Evolutionary conservation across 2,113 vertebrate species (phyloP).

Genomic region (Oncorhynchus mykiss): DNA sequence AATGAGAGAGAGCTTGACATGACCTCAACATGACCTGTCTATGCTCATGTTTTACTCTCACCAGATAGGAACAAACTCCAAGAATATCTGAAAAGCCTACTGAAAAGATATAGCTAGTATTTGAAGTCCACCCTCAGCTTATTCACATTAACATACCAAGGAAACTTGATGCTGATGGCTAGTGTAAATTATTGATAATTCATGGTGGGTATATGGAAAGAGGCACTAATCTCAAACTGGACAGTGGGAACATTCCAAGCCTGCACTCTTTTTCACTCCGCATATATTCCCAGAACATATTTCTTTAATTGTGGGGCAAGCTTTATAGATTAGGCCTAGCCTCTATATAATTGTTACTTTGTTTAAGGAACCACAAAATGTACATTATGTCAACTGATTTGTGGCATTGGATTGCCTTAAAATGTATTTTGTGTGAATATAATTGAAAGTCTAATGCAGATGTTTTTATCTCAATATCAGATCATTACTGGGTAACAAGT

Average conservation of each 20-base stretch:
- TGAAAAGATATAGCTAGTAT: not conserved
- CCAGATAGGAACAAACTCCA: not conserved
- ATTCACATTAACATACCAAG: not conserved
- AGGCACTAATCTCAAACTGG: slow-evolving; percentile 6
- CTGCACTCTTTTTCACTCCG: not conserved
- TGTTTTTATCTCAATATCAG: too few species aligned
- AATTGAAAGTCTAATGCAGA: too few species aligned
- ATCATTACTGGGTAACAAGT: too few species aligned
- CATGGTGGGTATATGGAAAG: not conserved
- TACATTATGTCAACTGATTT: too few species aligned
- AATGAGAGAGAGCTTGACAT: not conserved
- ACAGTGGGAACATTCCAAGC: slow-evolving; percentile 8
- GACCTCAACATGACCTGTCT: not conserved
- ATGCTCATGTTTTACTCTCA: not conserved
- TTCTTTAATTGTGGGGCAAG: not conserved
- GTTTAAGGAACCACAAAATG: too few species aligned
- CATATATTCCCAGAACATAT: not conserved
- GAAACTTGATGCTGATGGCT: slow-evolving; percentile 13
- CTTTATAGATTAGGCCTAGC: not conserved
- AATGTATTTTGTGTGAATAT: too few species aligned
- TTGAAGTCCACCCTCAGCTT: not conserved
- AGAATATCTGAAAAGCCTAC: not conserved
- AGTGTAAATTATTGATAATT: slow-evolving; percentile 38
- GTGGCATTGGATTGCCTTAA: too few species aligned
- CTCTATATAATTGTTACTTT: too few species aligned